These are phyloP conservation scores for Cerastoderma edule DNA, from an alignment of 2,888 invertebrate genomes.

Conservation along the genomic window DNA sequence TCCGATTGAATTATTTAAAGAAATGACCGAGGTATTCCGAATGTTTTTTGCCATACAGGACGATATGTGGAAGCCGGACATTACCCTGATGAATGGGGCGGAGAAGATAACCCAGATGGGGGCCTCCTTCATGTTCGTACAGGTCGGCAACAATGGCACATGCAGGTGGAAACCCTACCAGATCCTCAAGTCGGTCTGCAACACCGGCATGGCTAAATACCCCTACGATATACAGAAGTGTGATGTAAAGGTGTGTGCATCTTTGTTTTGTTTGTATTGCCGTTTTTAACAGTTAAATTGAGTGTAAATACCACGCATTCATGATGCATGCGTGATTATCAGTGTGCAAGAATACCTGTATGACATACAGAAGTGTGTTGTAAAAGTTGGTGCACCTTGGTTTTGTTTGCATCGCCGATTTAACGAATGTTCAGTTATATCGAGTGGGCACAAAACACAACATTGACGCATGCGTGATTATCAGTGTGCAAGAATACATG, in stretches of 20 bases:
- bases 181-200: conserved; percentile 50
- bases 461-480: no score
- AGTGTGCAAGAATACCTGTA: conserved; percentile 52
- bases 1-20: not conserved
- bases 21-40: not conserved
- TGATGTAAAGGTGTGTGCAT: conserved; percentile 41
- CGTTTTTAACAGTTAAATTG: no score
- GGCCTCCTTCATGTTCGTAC: conserved; percentile 52
- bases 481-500: conserved; percentile 50
- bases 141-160: conserved; percentile 32
- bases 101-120: conserved; percentile 44
- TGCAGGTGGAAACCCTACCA: conserved; percentile 57
- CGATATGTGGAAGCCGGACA: conserved; percentile 55
- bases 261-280: no score
- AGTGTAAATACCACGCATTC: no score
- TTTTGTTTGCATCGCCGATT: no score
- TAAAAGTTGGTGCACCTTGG: conserved; percentile 40
- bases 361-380: conserved; percentile 47
- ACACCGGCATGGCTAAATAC: conserved; percentile 46
- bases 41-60: conserved; percentile 26
- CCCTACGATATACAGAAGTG: conserved; percentile 52
- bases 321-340: no score
- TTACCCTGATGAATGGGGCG: conserved; percentile 51
- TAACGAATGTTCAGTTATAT: no score
- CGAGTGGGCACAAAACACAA: no score